Base-by-base conservation (phyloP, 2,113 vertebrate species). In the Gymnogyps californianus region DNA sequence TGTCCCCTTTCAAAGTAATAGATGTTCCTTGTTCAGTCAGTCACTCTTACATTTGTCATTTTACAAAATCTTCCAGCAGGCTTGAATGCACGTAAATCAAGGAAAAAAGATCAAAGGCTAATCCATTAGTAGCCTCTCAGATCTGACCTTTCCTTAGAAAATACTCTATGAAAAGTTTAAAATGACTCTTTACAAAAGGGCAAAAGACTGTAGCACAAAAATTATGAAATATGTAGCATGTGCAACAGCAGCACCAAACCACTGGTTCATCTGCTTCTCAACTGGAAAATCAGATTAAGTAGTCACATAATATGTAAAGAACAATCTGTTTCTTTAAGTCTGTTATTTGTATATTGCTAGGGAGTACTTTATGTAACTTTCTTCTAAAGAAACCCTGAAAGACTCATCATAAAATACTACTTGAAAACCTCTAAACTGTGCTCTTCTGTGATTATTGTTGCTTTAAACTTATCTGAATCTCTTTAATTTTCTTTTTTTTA, bases 121-220 rank as follows among this genome's bases (percentile, higher is more conserved):
- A 89, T 89, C 77, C 77, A 87, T 95, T 93, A 6, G 11, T 49
- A 89, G 40, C 62, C 58, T 95, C 32, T 95, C 61, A 62, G 65
- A 61, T 76, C 62, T 95, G 78, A 92, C 91, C 87, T 94, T 87
- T 54, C 61, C 22, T 74, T 89, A 83, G 87, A 94, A 96, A 94
- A 57, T 64, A 84, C 31, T 70, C 49, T 82, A 10, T 66, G 26
- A 55, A 83, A 87, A 95, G 70, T 94, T 89, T 87, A 77, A 96
- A 85, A 42, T 75, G 0, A 54, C 38, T 64, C 11, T 87, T 74
- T 47, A 76, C 9, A 54, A 83, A 94, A 90, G 55, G 71, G 28
- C 26, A 76, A 76, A 88, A 86, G 15, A 61, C 51, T 82, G 36
- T 25, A 74, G 58, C 26, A 66, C 75, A 79, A 80, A 72, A 90